Percentiles rank a stretch among this genome's conserved stretches.
Conservation (phyloP, 2,888 invertebrate species). For the Silvanus unidentatus region DNA sequence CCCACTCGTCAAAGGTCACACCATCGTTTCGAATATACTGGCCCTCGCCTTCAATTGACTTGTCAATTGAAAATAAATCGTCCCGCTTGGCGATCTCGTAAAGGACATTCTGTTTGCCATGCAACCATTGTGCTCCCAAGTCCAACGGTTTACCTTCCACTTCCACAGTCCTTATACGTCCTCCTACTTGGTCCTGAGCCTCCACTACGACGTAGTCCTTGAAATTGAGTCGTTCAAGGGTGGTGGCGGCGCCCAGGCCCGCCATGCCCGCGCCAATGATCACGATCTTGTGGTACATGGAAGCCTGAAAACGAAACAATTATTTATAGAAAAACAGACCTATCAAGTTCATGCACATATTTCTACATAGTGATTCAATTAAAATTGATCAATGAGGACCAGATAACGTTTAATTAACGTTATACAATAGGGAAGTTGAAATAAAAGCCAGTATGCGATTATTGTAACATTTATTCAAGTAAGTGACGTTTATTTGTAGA, state of each 20-base stretch:
- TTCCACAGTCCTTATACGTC: conserved; percentile 49
- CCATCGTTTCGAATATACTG: conserved; percentile 49
- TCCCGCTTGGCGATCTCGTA: conserved; percentile 47
- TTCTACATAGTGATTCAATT: too few species aligned
- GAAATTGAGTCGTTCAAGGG: conserved; percentile 46
- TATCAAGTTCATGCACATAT: too few species aligned
- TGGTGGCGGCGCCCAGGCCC: conserved; percentile 54
- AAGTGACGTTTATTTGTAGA: conserved; percentile 36
- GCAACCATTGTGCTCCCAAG: conserved; percentile 60
- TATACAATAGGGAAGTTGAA: too few species aligned
- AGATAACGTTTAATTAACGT: too few species aligned
- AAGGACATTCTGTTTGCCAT: conserved; percentile 52
- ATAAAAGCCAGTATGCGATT: too few species aligned
- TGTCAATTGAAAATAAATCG: conserved; percentile 46
- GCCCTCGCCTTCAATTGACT: conserved; percentile 55
- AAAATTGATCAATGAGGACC: too few species aligned
- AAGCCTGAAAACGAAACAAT: too few species aligned
- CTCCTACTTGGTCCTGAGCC: conserved; percentile 52
- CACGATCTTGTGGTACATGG: conserved; percentile 36
- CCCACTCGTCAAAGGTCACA: conserved; percentile 40
- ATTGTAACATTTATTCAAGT: too few species aligned
- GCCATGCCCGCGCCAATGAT: conserved; percentile 59
- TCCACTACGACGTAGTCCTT: conserved; percentile 52
- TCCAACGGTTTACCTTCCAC: conserved; percentile 48
- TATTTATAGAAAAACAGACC: too few species aligned